Base-by-base conservation (phyloP, 2,888 invertebrate genomes). In the Ametastegia equiseti region DNA sequence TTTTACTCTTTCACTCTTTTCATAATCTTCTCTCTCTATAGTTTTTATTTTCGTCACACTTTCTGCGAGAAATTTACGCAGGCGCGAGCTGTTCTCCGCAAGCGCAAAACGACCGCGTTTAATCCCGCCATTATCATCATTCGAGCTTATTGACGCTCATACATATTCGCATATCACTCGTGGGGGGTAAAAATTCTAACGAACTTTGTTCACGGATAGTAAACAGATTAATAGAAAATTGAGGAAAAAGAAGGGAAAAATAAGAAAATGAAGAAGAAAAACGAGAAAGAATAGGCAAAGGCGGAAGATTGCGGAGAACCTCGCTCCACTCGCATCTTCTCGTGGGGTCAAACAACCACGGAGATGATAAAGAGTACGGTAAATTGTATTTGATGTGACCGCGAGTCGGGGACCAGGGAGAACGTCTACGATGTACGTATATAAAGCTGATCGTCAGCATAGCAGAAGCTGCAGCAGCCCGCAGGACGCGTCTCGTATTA, bases 361-460 rank as follows among this genome's bases (percentile, higher is more conserved):
- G 39, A 67, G 39, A 9, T 67, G 65, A 67, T 67, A 67, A 65
- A 65, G 65, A 19, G 36, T 33, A 27, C 45, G 45, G 69, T 69
- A 27, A 71, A 71, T 71, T 71, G 30, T 71, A 71, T 71, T 71
- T 71, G 71, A 71, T 71, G 30, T 71, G 47, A 71, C 71, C 45
- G 47, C 45, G 30, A n/a, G 30, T 67, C 67, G 67, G 36, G 0
- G 23, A n/a, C n/a, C n/a, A n/a, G n/a, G n/a, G n/a, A n/a, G n/a
- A n/a, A n/a, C n/a, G n/a, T n/a, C n/a, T n/a, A n/a, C n/a, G n/a
- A n/a, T n/a, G n/a, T n/a, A n/a, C n/a, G n/a, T n/a, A n/a, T n/a
- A n/a, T n/a, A n/a, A n/a, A n/a, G n/a, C n/a, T n/a, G n/a, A n/a
- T n/a, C n/a, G n/a, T n/a, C n/a, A n/a, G n/a, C n/a, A n/a, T n/a